Evolutionary conservation across 1,140 invertebrate genomes (phyloP).

Genomic region (Scaptomyza hsui): DNA sequence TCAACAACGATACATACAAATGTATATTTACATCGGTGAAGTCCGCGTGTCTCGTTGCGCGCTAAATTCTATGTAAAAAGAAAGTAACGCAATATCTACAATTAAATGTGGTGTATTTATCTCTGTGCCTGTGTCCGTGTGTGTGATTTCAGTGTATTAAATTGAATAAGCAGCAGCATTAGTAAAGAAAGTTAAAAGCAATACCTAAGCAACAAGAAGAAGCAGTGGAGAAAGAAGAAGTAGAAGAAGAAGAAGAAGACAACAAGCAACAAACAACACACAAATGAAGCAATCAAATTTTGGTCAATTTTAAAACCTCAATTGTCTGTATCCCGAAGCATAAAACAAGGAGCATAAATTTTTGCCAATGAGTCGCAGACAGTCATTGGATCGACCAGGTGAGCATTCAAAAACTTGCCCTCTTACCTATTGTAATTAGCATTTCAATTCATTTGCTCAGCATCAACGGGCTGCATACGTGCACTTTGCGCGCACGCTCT

Average conservation of each 20-base stretch:
- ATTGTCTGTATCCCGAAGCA: conserved; percentile 62
- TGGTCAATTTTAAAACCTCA: conserved; percentile 56
- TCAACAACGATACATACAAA: conserved; percentile 21
- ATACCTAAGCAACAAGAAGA: conserved; percentile 42
- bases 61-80: conserved; percentile 56
- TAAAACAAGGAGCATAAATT: conserved; percentile 70
- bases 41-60: conserved; percentile 38
- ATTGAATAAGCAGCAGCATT: conserved; percentile 61
- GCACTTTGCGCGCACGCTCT: conserved; percentile 71
- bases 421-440: conserved; percentile 52
- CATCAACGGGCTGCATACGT: conserved; percentile 53
- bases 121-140: conserved; percentile 14
- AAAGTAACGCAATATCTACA: conserved; percentile 53
- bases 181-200: conserved; percentile 46
- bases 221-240: conserved; percentile 33
- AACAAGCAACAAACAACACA: conserved; percentile 35
- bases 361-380: conserved; percentile 84
- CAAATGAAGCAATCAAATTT: conserved; percentile 76
- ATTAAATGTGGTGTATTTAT: conserved; percentile 44
- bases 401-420: conserved; percentile 46
- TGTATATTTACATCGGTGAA: conserved; percentile 34
- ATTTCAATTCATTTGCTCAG: conserved; percentile 51
- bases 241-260: conserved; percentile 37
- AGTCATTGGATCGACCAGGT: conserved; percentile 84
- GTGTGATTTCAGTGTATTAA: conserved; percentile 69